A percentile compares a stretch with the other conserved stretches of the same genome.
Evolutionary conservation across 2,797 vertebrate species (phyloP).

Genomic region (Potorous gilbertii): DNA sequence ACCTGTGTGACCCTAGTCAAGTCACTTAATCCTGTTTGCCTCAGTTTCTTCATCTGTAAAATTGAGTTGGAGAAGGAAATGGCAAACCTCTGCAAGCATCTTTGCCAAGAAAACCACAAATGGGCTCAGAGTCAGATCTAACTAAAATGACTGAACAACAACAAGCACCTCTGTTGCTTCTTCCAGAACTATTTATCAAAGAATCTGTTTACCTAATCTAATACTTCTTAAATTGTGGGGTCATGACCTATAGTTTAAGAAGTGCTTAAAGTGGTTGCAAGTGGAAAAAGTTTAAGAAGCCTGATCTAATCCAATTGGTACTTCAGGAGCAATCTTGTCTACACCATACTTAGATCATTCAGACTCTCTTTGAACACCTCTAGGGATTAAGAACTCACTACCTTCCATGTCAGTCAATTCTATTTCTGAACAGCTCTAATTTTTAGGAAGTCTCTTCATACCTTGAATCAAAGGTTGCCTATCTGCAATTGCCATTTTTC

Average conservation of each 20-base stretch:
- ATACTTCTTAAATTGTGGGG: no score
- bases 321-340: not conserved
- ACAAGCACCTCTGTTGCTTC: not conserved
- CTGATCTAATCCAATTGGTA: not conserved
- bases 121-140: no score
- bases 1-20: not conserved
- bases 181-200: not conserved
- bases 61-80: no score
- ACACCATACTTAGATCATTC: not conserved
- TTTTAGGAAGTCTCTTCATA: not conserved
- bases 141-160: not conserved
- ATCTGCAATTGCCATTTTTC: not conserved
- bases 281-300: no score
- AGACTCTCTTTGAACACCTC: not conserved
- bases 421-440: not conserved
- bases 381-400: not conserved
- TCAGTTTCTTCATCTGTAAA: no score
- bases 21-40: no score
- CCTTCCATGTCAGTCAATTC: not conserved
- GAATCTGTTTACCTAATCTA: not conserved
- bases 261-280: no score
- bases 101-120: no score
- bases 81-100: no score
- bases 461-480: not conserved
- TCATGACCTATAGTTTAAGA: no score